phyloP scores from a whole-genome alignment of 92 coral and sea anemone species.

The Palythoa grandis region DNA sequence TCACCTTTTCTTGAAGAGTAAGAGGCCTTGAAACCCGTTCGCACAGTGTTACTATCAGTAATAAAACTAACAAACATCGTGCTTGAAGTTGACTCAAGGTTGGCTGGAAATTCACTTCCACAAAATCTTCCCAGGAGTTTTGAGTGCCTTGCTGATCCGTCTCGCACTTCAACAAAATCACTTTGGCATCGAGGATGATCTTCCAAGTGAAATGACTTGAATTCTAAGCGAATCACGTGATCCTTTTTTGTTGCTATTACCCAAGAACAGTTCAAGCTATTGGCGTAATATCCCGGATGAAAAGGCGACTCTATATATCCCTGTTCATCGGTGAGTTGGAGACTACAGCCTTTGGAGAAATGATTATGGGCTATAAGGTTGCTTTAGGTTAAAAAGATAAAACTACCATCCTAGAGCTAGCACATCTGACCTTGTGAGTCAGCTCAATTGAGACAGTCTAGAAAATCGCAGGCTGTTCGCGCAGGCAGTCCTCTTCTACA shows the following conservation, averaged over 20 bases:
- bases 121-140: slow-evolving; percentile 64
- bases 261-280: slow-evolving; percentile 64
- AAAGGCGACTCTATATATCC: slow-evolving; percentile 75
- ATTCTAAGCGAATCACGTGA: slow-evolving; percentile 69
- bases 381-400: too few relatives aligned
- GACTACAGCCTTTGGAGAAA: slow-evolving; percentile 34
- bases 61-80: slow-evolving; percentile 57
- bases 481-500: too few relatives aligned
- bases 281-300: slow-evolving; percentile 74
- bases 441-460: too few relatives aligned
- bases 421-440: too few relatives aligned
- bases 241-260: slow-evolving; percentile 51
- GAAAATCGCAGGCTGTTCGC: too few relatives aligned
- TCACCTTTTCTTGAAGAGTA: slow-evolving; percentile 30
- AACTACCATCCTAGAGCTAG: too few relatives aligned
- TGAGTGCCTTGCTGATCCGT: slow-evolving; percentile 41
- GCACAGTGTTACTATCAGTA: slow-evolving; percentile 31
- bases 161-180: slow-evolving; percentile 69
- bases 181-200: slow-evolving; percentile 60
- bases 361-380: neutral
- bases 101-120: slow-evolving; percentile 65
- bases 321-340: slow-evolving; percentile 31
- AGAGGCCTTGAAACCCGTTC: slow-evolving; percentile 66
- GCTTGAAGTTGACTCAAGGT: slow-evolving; percentile 55
- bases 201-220: slow-evolving; percentile 60